Conservation (phyloP, 2,113 vertebrate species). For the Eubucco bourcierii region DNA sequence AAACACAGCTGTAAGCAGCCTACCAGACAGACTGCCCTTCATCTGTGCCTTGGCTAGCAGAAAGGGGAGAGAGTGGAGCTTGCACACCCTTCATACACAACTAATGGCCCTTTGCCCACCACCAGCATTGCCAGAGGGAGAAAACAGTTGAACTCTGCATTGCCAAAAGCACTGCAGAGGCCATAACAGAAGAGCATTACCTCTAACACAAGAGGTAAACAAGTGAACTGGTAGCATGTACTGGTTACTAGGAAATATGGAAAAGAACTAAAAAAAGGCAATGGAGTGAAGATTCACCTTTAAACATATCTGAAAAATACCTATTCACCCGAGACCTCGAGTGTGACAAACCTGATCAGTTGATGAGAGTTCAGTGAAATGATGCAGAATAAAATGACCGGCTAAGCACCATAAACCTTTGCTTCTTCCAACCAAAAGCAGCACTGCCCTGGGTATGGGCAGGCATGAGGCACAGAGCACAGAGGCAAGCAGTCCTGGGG, state of each 20-base stretch:
- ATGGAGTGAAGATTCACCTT: background rate
- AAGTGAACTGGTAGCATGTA: background rate
- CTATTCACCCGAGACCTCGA: background rate
- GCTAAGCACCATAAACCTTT: too few relatives aligned
- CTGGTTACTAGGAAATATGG: background rate
- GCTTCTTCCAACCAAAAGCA: too few relatives aligned
- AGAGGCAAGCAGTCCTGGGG: too few relatives aligned
- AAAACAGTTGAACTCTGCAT: background rate
- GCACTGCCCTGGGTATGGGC: too few relatives aligned
- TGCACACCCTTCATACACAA: background rate
- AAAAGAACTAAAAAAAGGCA: background rate
- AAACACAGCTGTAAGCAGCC: background rate
- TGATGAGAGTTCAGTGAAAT: background rate
- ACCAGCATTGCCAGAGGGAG: background rate
- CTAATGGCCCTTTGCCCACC: accelerated
- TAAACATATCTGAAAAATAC: background rate
- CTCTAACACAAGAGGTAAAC: background rate
- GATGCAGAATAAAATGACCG: too few relatives aligned
- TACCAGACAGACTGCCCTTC: accelerated
- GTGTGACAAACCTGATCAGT: background rate
- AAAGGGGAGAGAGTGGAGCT: background rate
- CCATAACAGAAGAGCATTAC: background rate
- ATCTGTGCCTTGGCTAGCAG: background rate
- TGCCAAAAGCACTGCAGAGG: background rate
- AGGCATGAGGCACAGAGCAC: too few relatives aligned